phyloP scores from a whole-genome alignment of 2,888 invertebrate species.

The Zeuzera pyrina region DNA sequence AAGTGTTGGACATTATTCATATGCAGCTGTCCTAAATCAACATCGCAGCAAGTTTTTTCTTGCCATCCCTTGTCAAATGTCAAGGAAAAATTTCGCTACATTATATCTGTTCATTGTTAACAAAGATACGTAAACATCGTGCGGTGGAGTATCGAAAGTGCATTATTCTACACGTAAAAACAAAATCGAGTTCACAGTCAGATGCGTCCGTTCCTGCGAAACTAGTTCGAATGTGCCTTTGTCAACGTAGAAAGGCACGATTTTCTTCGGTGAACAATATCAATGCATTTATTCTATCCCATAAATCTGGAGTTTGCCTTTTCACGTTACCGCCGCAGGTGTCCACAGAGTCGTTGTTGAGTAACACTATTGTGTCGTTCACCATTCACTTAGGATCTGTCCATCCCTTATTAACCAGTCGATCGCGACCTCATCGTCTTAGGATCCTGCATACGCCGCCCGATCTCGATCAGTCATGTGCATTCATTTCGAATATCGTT shows the following conservation, averaged over 20 bases:
- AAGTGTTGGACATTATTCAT: no score
- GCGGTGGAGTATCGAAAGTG: no score
- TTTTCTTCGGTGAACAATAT: constrained; percentile 48
- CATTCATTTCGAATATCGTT: constrained; percentile 13
- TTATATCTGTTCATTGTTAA: no score
- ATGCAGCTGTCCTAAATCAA: no score
- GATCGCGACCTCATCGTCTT: constrained; percentile 26
- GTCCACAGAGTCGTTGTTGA: constrained; percentile 31
- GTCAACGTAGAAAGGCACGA: constrained; percentile 40
- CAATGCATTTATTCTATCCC: constrained; percentile 31
- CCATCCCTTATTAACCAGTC: constrained; percentile 40
- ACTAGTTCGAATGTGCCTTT: constrained; percentile 35
- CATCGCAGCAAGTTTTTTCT: no score
- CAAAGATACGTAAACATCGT: no score
- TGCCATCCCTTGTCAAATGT: no score
- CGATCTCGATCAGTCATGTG: constrained; percentile 24
- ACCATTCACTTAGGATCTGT: constrained; percentile 38
- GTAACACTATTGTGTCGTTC: constrained; percentile 36
- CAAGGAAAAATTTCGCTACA: no score
- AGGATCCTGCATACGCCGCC: constrained; percentile 26
- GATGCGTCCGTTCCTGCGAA: constrained; percentile 33
- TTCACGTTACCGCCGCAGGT: constrained; percentile 44
- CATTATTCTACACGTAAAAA: constrained; percentile 30
- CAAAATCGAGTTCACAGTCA: constrained; percentile 36
- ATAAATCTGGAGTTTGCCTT: constrained; percentile 50